These are phyloP conservation scores for Malurus leucopterus DNA, from an alignment of 2,797 vertebrate species.

Conservation along the genomic window DNA sequence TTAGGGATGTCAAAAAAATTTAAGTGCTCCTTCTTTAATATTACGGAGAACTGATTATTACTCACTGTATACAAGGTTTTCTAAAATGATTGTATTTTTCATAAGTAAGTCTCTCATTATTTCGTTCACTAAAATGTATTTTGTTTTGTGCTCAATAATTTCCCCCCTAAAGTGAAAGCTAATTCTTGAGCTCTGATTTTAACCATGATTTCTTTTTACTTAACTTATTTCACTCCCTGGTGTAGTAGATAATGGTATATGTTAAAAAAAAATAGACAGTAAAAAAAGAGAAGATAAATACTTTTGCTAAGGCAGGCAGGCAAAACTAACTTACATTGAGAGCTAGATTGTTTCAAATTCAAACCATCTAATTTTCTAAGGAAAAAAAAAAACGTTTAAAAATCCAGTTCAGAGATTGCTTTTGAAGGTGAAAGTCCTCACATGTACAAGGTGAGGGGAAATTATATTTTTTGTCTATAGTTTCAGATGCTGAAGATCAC, in stretches of 20 bases:
- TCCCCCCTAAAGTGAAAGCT: conserved; percentile 23
- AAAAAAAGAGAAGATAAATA: not conserved
- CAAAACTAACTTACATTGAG: not conserved
- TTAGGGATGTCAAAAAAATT: conserved; percentile 72
- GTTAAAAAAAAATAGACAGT: not conserved
- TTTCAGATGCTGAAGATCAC: not conserved
- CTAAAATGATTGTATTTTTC: conserved; percentile 50
- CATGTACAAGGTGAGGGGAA: not conserved
- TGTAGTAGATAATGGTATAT: conserved; percentile 30
- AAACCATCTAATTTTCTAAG: conserved; percentile 8
- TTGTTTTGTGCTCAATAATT: conserved; percentile 34
- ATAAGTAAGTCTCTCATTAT: conserved; percentile 43
- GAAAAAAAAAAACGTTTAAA: not conserved
- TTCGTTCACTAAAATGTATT: conserved; percentile 49
- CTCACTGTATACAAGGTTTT: conserved; percentile 50
- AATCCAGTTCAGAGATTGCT: not conserved
- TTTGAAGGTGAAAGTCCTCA: not conserved
- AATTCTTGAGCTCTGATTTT: conserved; percentile 55
- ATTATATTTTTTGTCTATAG: not conserved
- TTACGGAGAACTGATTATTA: conserved; percentile 68
- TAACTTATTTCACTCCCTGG: conserved; percentile 59
- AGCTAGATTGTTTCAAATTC: not conserved
- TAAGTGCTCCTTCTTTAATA: conserved; percentile 73
- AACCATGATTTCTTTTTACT: conserved; percentile 41
- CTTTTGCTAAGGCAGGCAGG: not conserved